These are phyloP conservation scores for Caenorhabditis sp. DNA, from an alignment of 2,888 invertebrate species.

Conservation along the genomic window DNA sequence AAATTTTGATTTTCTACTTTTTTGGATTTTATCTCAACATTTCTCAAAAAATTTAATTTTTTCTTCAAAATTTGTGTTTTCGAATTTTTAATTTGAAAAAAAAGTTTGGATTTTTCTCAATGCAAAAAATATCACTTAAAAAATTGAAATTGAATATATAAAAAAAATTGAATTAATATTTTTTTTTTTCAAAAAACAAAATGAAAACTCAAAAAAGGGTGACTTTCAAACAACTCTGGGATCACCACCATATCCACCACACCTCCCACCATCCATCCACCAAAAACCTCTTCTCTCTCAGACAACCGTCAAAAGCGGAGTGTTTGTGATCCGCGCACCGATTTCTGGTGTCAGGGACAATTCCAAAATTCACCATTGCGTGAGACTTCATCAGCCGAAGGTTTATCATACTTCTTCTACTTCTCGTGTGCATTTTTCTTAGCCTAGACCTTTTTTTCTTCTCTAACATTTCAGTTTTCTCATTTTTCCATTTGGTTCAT, in stretches of 20 bases:
- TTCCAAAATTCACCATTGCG: constrained; percentile 38
- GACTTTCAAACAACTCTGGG: neutral
- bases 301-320: constrained; percentile 56
- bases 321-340: constrained; percentile 68
- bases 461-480: constrained; percentile 1
- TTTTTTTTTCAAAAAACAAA: neutral
- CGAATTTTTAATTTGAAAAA: no score
- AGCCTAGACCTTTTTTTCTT: neutral
- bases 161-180: no score
- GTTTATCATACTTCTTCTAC: neutral
- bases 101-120: no score
- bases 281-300: constrained; percentile 9
- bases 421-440: neutral
- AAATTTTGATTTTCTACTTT: no score
- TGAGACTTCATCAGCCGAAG: constrained; percentile 13
- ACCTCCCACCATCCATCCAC: neutral
- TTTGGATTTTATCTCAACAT: no score
- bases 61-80: no score
- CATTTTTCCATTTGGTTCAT: neutral
- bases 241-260: neutral
- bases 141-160: no score
- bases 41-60: no score
- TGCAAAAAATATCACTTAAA: no score
- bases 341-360: constrained; percentile 67
- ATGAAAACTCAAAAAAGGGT: neutral